A percentile compares a stretch with the other conserved stretches of the same genome.
Evolutionary conservation across 35 echinoderm and acorn worm species (phyloP).

Genomic region (Lytechinus pictus): DNA sequence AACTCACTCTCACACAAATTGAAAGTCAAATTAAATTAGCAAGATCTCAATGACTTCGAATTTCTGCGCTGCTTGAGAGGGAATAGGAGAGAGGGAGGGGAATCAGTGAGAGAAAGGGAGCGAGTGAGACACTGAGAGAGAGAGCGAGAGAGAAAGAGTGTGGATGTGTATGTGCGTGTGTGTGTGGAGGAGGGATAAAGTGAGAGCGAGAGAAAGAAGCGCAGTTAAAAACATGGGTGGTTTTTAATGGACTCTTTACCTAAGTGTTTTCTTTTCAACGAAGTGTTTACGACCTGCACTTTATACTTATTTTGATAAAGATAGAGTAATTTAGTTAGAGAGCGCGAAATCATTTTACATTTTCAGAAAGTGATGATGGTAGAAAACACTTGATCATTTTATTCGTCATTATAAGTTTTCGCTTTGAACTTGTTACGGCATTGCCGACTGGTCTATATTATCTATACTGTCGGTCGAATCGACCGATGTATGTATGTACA

Average conservation of each 20-base stretch:
- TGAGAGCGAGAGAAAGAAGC: neutral
- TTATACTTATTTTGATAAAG: neutral
- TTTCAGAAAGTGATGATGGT: neutral
- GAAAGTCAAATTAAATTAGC: constrained; percentile 1
- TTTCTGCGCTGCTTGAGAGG: neutral
- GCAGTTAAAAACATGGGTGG: neutral
- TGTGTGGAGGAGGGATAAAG: too few species aligned
- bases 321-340: neutral
- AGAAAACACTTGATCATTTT: neutral
- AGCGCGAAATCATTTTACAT: neutral
- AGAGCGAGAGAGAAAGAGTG: too few species aligned
- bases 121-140: neutral
- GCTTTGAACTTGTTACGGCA: too few species aligned
- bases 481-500: too few species aligned
- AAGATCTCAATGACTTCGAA: neutral
- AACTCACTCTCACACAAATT: neutral
- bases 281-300: neutral
- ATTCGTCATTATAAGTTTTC: too few species aligned
- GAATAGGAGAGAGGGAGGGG: too few species aligned
- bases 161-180: too few species aligned
- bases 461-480: too few species aligned
- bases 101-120: too few species aligned
- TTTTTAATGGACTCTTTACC: neutral
- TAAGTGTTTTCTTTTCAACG: neutral
- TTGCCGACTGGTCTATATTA: too few species aligned